phyloP scores from a whole-genome alignment of 2,113 vertebrate genomes.

The Cavia aperea region DNA sequence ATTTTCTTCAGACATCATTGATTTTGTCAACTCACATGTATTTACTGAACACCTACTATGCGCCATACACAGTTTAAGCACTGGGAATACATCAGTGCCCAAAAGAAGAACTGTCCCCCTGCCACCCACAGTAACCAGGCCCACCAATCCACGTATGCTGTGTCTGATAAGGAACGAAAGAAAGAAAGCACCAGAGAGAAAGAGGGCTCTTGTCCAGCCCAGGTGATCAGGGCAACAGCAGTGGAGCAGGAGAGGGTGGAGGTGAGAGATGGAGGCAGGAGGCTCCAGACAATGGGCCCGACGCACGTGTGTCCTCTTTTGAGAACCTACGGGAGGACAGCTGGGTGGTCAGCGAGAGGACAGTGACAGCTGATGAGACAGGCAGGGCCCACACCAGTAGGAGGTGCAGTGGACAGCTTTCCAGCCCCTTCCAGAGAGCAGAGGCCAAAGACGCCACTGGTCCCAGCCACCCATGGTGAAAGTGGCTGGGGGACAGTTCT shows the following conservation, averaged over 20 bases:
- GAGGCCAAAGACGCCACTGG: background rate
- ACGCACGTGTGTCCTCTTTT: background rate
- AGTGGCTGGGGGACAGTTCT: background rate
- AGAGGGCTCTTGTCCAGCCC: too few relatives aligned
- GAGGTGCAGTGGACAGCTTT: background rate
- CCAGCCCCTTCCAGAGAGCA: background rate
- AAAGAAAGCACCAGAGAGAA: background rate
- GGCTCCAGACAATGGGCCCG: accelerated
- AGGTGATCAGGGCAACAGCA: background rate
- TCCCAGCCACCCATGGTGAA: background rate
- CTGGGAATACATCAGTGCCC: background rate
- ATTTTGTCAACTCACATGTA: background rate
- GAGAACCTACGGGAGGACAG: background rate
- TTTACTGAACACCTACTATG: background rate
- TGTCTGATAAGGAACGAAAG: background rate
- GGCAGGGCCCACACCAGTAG: background rate
- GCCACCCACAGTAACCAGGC: background rate
- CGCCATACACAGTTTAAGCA: too few relatives aligned
- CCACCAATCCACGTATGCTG: too few relatives aligned
- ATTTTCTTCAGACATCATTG: background rate
- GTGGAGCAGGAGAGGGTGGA: background rate
- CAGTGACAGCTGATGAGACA: too few relatives aligned
- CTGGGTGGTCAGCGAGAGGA: background rate
- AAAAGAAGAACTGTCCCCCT: background rate
- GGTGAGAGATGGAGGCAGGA: background rate